phyloP scores from a whole-genome alignment of 2,888 invertebrate genomes.

The Syrphus vitripennis region DNA sequence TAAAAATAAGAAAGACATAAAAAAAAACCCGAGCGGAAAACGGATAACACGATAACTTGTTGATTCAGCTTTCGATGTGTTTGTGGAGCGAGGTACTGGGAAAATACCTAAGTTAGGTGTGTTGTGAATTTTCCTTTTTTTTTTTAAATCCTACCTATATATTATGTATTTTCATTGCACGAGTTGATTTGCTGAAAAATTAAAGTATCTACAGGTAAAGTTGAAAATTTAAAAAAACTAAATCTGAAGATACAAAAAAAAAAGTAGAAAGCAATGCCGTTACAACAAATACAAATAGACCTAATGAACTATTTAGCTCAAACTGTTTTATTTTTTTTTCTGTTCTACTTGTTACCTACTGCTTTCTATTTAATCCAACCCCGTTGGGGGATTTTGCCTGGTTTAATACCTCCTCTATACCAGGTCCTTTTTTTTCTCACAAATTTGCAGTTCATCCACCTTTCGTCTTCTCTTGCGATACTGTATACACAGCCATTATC shows the following conservation, averaged over 20 bases:
- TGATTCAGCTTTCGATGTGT: conserved; percentile 47
- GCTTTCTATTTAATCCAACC: conserved; percentile 28
- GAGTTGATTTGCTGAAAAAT: conserved; percentile 57
- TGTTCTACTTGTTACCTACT: not conserved
- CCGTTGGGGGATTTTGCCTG: not conserved
- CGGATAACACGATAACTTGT: conserved; percentile 70
- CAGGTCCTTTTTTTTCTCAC: not conserved
- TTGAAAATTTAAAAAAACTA: conserved; percentile 6
- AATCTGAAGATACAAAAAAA: not conserved
- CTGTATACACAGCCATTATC: conserved; percentile 23
- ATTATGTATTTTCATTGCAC: not conserved
- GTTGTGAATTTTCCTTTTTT: conserved; percentile 19
- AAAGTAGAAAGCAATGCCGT: not conserved
- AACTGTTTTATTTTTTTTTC: not conserved
- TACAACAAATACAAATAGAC: conserved; percentile 39
- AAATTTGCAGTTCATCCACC: conserved; percentile 19
- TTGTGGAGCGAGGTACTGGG: not conserved
- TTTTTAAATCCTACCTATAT: not conserved
- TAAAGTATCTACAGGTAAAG: conserved; percentile 70
- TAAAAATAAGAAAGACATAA: not conserved
- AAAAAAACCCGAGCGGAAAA: conserved; percentile 10
- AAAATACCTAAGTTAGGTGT: conserved; percentile 1
- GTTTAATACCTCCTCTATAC: too few relatives aligned
- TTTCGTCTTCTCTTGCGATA: not conserved
- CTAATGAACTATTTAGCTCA: conserved; percentile 57